Evolutionary conservation across 2,797 vertebrate genomes (phyloP), one percentile per base, ranked within the genome.

Genomic region (Myotis daubentonii): DNA sequence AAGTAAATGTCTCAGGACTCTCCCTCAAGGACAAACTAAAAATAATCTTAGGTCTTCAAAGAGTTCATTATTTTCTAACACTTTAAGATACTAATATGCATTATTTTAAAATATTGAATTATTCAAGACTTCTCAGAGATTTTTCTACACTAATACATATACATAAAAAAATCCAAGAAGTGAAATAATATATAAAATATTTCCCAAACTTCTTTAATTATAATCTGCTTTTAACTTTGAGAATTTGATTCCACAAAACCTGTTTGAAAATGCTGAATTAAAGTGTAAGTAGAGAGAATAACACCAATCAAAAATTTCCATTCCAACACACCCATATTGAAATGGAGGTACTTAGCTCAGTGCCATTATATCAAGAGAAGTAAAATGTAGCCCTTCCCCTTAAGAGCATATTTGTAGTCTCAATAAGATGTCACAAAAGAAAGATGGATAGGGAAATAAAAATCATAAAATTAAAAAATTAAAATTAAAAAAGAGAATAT

Each of bases 1-100:
- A 88, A 87, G 13, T 57, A 86, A 91, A 85, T 82, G 20, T 92
- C 94, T 94, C 2, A 51, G 90, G 93, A 84, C 9, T 47, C 90
- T 80, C 33, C 49, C 22, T 87, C 72, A 93, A 97, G 89, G 81
- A 36, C 80, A 94, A 80, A 80, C 38, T 87, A 44, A 57, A 88
- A 92, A 71, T 51, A 93, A 76, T 72, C 87, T 76, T 38, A 86
- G 22, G 12, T 89, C 4, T 65, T 93, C 25, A 11, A 87, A 87
- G 36, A 72, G 10, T 36, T 75, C 36, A 49, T 22, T n/a, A 17
- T 85, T 90, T 81, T 75, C 44, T 25, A 60, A 66, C 13, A 17
- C 5, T 92, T 8, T 74, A 60, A n/a, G 16, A 23, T 33, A 19
- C 10, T 36, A 68, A 44, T 84, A 87, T 28, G 16, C 17, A 5